Conservation (phyloP, 2,888 invertebrate species). For the Baronia brevicornis region DNA sequence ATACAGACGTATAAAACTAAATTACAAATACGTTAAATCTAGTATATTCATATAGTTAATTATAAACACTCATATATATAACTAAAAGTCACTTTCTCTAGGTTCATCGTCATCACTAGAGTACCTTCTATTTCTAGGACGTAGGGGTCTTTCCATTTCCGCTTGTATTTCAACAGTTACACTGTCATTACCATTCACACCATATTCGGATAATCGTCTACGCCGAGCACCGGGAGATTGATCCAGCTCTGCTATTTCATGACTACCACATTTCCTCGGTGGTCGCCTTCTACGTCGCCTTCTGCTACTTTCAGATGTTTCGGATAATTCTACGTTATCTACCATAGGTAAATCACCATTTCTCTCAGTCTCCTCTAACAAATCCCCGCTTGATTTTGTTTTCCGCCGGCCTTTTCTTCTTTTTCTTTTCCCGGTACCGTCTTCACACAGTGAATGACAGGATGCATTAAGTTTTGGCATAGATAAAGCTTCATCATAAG, state of each 20-base stretch:
- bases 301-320: conserved; percentile 33
- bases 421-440: conserved; percentile 56
- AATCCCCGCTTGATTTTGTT: conserved; percentile 70
- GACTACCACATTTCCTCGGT: conserved; percentile 53
- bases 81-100: conserved; percentile 62
- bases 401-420: conserved; percentile 60
- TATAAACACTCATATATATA: conserved; percentile 27
- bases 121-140: conserved; percentile 44
- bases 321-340: conserved; percentile 48
- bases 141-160: conserved; percentile 36
- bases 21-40: too few species aligned
- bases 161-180: conserved; percentile 49
- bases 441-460: conserved; percentile 71
- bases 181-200: conserved; percentile 30
- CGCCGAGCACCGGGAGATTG: conserved; percentile 62
- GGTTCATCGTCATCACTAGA: conserved; percentile 58
- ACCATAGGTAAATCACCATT: conserved; percentile 49
- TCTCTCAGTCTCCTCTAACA: conserved; percentile 62
- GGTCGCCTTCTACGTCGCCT: conserved; percentile 40
- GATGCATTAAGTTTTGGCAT: conserved; percentile 82
- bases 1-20: too few species aligned
- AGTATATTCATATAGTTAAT: conserved; percentile 36
- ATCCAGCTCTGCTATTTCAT: conserved; percentile 63
- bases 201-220: conserved; percentile 55
- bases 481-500: conserved; percentile 84